These are phyloP conservation scores for Apodemus speciosus DNA, from an alignment of 2,113 vertebrate species.

Conservation along the genomic window DNA sequence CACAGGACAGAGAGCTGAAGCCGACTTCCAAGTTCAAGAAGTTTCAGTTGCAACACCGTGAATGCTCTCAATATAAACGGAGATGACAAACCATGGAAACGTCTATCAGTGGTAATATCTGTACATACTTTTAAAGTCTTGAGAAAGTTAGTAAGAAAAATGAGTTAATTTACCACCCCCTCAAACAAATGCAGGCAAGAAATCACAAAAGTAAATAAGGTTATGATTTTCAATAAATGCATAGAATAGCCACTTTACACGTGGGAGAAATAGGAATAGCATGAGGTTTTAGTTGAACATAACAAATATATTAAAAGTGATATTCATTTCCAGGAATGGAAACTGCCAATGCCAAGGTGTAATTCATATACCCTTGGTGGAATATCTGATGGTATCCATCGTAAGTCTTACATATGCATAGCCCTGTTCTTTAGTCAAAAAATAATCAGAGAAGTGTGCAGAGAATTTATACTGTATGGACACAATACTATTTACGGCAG, in stretches of 20 bases:
- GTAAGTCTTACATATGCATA: constrained; percentile 4
- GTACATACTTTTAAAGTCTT: not conserved
- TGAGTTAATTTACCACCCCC: not conserved
- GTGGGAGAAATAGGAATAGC: constrained; percentile 4
- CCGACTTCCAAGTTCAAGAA: constrained; percentile 19
- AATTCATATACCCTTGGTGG: not conserved
- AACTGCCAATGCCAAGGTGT: not conserved
- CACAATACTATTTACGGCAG: not conserved
- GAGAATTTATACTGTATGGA: not conserved
- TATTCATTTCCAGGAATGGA: constrained; percentile 24
- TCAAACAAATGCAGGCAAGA: not conserved
- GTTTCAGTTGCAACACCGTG: constrained; percentile 7
- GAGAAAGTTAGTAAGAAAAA: constrained; percentile 45
- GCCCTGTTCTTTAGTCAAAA: not conserved
- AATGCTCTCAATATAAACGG: constrained; percentile 22
- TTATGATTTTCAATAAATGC: not conserved
- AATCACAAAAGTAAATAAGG: constrained; percentile 14
- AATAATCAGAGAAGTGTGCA: not conserved
- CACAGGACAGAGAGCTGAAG: not conserved
- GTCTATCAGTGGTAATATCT: not conserved
- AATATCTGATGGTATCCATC: not conserved
- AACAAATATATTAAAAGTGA: not conserved
- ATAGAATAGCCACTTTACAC: not conserved
- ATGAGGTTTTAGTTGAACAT: not conserved
- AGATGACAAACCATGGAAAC: not conserved